Conservation (phyloP, 2,888 invertebrate species). For the Acleris cristana region DNA sequence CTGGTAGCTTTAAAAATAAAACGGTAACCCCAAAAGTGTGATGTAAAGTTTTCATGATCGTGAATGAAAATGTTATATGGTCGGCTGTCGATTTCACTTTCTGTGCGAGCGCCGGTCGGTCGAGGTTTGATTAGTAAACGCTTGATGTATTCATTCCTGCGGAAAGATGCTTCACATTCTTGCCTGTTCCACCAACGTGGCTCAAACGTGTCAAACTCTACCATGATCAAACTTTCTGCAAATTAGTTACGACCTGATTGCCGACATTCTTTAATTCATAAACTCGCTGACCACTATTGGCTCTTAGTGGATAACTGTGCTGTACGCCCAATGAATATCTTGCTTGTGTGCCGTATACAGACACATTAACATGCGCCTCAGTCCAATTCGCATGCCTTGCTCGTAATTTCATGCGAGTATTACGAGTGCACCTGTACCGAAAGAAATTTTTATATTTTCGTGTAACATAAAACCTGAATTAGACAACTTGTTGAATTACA, state of each 20-base stretch:
- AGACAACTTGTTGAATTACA: slow-evolving; percentile 1
- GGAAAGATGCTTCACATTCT: slow-evolving; percentile 18
- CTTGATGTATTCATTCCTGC: slow-evolving; percentile 35
- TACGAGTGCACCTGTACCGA: slow-evolving; percentile 30
- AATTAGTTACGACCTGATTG: slow-evolving; percentile 40
- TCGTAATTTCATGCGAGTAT: slow-evolving; percentile 9
- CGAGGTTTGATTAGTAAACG: slow-evolving; percentile 41
- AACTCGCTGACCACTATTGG: slow-evolving; percentile 27
- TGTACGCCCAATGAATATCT: slow-evolving; percentile 28
- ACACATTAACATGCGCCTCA: slow-evolving; percentile 9
- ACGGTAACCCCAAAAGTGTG: slow-evolving; percentile 15
- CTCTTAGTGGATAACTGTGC: slow-evolving; percentile 29
- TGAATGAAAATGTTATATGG: slow-evolving; percentile 28
- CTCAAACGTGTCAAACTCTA: slow-evolving; percentile 22
- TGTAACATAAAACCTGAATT: slow-evolving; percentile 22
- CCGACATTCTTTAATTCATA: slow-evolving; percentile 39
- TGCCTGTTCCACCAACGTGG: slow-evolving; percentile 16
- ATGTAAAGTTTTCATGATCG: slow-evolving; percentile 17
- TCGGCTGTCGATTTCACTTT: slow-evolving; percentile 69
- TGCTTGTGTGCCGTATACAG: slow-evolving; percentile 16
- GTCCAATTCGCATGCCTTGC: slow-evolving; percentile 27
- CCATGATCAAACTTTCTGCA: slow-evolving; percentile 32
- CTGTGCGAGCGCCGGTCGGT: slow-evolving; percentile 52
- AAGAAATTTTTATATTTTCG: slow-evolving; percentile 24
- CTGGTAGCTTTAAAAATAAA: slow-evolving; percentile 27